phyloP scores from a whole-genome alignment of 2,888 invertebrate genomes.

The Drosophila borborema region DNA sequence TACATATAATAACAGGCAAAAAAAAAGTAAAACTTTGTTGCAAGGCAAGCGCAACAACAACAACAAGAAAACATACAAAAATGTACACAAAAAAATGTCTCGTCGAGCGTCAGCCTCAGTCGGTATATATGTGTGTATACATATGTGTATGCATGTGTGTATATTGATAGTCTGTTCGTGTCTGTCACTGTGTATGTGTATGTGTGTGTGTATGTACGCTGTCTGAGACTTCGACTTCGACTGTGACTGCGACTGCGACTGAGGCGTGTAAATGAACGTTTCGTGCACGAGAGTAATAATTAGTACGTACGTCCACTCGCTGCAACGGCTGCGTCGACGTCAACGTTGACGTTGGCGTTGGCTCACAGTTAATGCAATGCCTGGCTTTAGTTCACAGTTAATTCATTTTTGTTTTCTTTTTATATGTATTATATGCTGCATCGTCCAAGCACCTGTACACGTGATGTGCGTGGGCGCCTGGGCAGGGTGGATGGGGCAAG shows the following conservation, averaged over 20 bases:
- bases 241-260: conserved; percentile 49
- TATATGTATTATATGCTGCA: conserved; percentile 34
- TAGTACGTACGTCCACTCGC: conserved; percentile 65
- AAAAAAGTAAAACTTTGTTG: conserved; percentile 59
- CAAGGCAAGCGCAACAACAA: conserved; percentile 50
- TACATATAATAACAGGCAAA: conserved; percentile 59
- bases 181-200: background rate
- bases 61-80: conserved; percentile 59
- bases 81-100: conserved; percentile 67
- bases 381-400: conserved; percentile 19
- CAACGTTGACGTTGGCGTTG: conserved; percentile 24
- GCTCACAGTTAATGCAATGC: conserved; percentile 44
- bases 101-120: conserved; percentile 58
- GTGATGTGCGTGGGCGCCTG: conserved; percentile 30
- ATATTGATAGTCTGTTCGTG: conserved; percentile 17
- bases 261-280: conserved; percentile 69
- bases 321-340: conserved; percentile 52
- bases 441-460: conserved; percentile 44
- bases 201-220: conserved; percentile 15
- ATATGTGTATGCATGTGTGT: conserved; percentile 10
- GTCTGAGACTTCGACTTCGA: conserved; percentile 41
- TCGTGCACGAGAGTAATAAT: conserved; percentile 71
- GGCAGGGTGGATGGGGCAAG: background rate
- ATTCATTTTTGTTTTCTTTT: conserved; percentile 19
- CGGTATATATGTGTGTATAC: conserved; percentile 34